These are phyloP conservation scores for Kuschelorhynchus macadamiae DNA, from an alignment of 2,888 invertebrate genomes.

Conservation along the genomic window DNA sequence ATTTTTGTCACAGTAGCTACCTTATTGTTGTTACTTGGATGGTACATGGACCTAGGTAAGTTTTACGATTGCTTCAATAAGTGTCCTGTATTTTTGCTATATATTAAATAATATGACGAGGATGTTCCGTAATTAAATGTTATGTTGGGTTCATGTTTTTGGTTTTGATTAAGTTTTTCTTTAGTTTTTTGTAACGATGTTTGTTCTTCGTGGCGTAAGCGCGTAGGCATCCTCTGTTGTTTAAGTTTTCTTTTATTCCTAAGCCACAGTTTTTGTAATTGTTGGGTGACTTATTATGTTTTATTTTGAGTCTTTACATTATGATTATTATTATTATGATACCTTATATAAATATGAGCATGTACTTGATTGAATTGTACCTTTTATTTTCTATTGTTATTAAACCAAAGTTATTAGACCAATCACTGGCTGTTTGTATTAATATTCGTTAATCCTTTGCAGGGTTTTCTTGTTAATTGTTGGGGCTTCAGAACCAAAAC, in stretches of 20 bases:
- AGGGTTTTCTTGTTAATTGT: constrained; percentile 54
- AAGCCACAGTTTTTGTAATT: constrained; percentile 59
- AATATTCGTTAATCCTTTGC: constrained; percentile 60
- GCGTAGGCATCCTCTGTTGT: constrained; percentile 69
- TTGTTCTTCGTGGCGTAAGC: constrained; percentile 65
- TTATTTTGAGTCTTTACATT: constrained; percentile 61
- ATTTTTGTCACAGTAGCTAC: not conserved
- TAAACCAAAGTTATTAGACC: constrained; percentile 70
- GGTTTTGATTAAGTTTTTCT: constrained; percentile 57
- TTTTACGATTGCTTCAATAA: constrained; percentile 29
- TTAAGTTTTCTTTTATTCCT: constrained; percentile 54
- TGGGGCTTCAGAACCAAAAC: constrained; percentile 17
- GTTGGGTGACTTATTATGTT: constrained; percentile 67
- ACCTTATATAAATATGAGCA: constrained; percentile 64
- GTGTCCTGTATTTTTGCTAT: constrained; percentile 37
- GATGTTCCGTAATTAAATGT: constrained; percentile 66
- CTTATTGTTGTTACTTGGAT: not conserved
- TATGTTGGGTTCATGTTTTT: constrained; percentile 56
- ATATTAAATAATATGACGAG: constrained; percentile 62
- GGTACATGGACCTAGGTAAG: constrained; percentile 28
- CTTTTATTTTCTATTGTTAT: constrained; percentile 69
- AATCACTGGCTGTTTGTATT: constrained; percentile 62
- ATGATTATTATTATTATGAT: constrained; percentile 63
- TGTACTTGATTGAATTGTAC: constrained; percentile 68
- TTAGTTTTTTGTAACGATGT: constrained; percentile 60